Percentiles rank a stretch among this genome's conserved stretches.
Conservation (phyloP, 2,113 vertebrate species). For the Laticauda laticaudata region DNA sequence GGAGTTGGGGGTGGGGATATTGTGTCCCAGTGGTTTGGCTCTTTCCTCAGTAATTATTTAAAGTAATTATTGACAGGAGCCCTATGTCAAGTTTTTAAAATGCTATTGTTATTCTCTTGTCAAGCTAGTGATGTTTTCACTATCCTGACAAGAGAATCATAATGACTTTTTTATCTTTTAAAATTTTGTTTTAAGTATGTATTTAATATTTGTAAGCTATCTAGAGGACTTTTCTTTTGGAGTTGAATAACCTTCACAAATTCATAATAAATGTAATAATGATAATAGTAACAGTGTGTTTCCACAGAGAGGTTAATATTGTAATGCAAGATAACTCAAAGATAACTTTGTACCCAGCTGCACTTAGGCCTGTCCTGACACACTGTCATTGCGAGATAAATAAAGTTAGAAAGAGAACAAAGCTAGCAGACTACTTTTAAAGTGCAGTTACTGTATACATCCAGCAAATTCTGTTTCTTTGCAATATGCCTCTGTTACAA, state of each 20-base stretch:
- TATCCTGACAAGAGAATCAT: not conserved
- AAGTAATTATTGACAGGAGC: not conserved
- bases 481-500: slow-evolving; percentile 26
- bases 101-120: not conserved
- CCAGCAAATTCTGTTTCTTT: slow-evolving; percentile 74
- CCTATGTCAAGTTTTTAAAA: not conserved
- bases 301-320: not conserved
- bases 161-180: not conserved
- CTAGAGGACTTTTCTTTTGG: not conserved
- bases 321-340: slow-evolving; percentile 45
- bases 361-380: slow-evolving; percentile 60
- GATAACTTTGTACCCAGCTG: slow-evolving; percentile 40
- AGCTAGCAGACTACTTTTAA: not conserved
- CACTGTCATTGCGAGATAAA: slow-evolving; percentile 53
- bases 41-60: not conserved
- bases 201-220: not conserved
- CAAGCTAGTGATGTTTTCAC: not conserved
- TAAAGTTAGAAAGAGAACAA: not conserved
- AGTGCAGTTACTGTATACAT: slow-evolving; percentile 30
- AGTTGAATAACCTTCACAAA: not conserved
- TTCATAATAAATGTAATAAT: not conserved
- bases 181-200: not conserved
- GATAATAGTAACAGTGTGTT: not conserved
- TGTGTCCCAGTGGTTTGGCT: not conserved
- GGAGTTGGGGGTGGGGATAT: not conserved